Base-by-base conservation (phyloP, 2,113 vertebrate genomes). In the Eudorcas thomsonii region DNA sequence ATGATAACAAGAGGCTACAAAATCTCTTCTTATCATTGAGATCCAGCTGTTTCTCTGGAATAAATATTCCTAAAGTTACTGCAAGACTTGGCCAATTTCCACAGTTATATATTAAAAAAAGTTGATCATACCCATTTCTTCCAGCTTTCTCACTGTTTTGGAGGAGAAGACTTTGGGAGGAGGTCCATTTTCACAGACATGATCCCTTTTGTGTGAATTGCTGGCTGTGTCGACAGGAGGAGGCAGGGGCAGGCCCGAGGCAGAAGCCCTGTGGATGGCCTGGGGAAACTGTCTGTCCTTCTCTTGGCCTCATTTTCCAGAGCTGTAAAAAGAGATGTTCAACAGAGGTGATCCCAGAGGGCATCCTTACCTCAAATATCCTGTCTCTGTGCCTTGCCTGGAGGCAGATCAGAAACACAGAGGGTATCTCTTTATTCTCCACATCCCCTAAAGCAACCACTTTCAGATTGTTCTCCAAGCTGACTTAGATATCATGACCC, bases 131-230 rank as follows among this genome's bases (percentile, higher is more conserved):
- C 45, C 28, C 2, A 9, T 59, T n/a, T 74, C 14, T 62, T 26
- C 33, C 1, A 0, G 28, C 52, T 64, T 89, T 64, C 89, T n/a
- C 23, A 3, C 9, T 17, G 64, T 33, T 30, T 77, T 0, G 23
- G 82, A 91, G 52, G 30, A 67, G 55, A 88, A 28, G 8, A 12
- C 74, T 81, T 39, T 43, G 36, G 1, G 36, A 43, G 36, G 12
- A 54, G 13, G 11, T 23, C 21, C 30, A 0, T n/a, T 50, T 54
- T 62, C 45, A 1, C 25, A 0, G 19, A 30, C 36, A 0, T 5
- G 2, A 15, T n/a, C n/a, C 81, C 50, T 94, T 6, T 17, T 5
- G 17, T 16, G 26, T 7, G 60, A 26, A 23, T 11, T 83, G 60
- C 4, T 39, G 25, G 4, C 71, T 54, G 0, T 2, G 8, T 16